Conservation (phyloP, 92 coral and sea anemone species). For the Anthopleura xanthogrammica region DNA sequence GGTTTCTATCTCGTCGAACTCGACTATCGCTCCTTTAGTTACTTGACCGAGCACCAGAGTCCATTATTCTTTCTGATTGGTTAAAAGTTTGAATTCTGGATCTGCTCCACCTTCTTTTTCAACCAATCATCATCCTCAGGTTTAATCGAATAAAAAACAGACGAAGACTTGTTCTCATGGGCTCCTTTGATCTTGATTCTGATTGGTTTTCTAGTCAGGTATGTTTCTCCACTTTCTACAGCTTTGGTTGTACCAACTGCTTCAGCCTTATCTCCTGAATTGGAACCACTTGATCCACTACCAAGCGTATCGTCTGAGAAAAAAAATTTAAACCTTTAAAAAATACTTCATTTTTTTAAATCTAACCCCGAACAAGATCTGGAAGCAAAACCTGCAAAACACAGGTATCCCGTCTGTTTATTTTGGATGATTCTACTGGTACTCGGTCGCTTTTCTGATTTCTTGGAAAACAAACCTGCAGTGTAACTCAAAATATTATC, state of each 20-base stretch:
- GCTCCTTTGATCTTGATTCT: not conserved
- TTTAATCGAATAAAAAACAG: constrained; percentile 9
- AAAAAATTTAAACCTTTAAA: not conserved
- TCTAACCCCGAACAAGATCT: too few species aligned
- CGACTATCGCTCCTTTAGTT: too few species aligned
- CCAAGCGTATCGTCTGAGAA: not conserved
- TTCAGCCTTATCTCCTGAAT: not conserved
- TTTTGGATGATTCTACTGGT: not conserved
- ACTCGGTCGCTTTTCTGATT: not conserved
- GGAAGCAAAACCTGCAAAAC: not conserved
- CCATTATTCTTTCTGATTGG: not conserved
- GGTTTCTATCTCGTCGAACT: too few species aligned
- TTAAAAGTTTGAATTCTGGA: not conserved
- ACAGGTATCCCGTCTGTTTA: not conserved
- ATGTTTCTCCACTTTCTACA: constrained; percentile 1
- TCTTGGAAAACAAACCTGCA: not conserved
- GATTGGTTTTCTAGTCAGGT: not conserved
- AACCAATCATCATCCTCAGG: constrained; percentile 17
- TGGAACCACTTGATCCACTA: not conserved
- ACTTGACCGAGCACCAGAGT: not conserved
- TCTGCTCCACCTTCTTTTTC: not conserved
- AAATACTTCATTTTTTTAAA: too few species aligned
- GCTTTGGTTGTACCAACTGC: not conserved
- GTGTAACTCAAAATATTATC: not conserved
- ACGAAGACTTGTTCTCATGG: not conserved